phyloP scores from a whole-genome alignment of 2,797 vertebrate species.

The Cetoscarus ocellatus region DNA sequence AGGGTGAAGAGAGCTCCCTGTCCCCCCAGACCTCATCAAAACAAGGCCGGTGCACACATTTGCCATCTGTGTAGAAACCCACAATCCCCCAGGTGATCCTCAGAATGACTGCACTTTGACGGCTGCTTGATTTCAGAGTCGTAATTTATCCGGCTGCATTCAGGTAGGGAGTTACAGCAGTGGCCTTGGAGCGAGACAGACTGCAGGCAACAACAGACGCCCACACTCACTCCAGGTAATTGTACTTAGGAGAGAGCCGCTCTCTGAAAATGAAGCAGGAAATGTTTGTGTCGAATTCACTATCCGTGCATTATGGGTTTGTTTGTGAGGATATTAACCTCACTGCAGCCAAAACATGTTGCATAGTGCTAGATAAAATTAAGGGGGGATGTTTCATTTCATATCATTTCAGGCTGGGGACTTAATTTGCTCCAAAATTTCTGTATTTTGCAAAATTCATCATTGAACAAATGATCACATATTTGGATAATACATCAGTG shows the following conservation, averaged over 20 bases:
- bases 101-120: conserved; percentile 35
- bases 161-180: conserved; percentile 32
- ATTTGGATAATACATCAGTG: not conserved
- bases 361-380: not conserved
- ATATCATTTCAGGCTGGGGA: not conserved
- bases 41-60: not conserved
- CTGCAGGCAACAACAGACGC: conserved; percentile 38
- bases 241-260: conserved; percentile 2
- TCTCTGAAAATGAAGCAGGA: conserved; percentile 24
- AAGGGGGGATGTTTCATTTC: not conserved
- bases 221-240: conserved; percentile 37
- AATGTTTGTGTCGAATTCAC: conserved; percentile 26
- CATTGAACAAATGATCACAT: not conserved
- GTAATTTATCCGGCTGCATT: conserved; percentile 44
- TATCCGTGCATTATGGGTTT: not conserved
- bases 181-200: conserved; percentile 41
- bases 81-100: not conserved
- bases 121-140: conserved; percentile 18
- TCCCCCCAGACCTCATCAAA: conserved; percentile 20
- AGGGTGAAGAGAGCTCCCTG: not conserved
- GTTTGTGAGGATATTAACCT: conserved; percentile 26
- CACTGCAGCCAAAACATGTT: not conserved
- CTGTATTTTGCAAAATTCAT: not conserved
- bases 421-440: not conserved
- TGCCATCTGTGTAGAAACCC: conserved; percentile 35